Percentiles rank a stretch among this genome's conserved stretches.
Conservation (phyloP, 1,140 invertebrate genomes). For the Trichonephila clavata region DNA sequence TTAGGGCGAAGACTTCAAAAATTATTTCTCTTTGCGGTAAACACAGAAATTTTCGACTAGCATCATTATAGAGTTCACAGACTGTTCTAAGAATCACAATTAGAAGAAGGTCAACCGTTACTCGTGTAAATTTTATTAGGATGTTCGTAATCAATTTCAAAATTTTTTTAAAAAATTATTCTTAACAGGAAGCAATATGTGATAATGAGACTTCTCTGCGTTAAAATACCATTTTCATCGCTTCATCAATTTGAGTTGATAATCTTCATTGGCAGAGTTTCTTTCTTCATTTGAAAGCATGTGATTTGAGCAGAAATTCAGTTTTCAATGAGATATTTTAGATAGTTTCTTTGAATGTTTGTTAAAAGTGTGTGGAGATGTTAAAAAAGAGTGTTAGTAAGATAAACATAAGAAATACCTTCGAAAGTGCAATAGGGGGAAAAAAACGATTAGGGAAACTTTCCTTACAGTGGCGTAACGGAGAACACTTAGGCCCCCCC, state of each 20-base stretch:
- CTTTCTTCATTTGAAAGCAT: neutral
- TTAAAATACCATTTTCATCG: neutral
- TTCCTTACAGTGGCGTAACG: no score
- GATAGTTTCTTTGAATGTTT: no score
- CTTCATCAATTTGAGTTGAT: neutral
- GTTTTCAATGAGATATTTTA: no score
- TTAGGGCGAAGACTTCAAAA: conserved; percentile 1
- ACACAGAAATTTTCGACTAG: neutral
- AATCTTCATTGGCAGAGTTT: neutral
- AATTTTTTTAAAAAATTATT: neutral
- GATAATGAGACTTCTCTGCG: neutral
- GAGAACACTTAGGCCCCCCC: no score
- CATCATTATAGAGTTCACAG: neutral
- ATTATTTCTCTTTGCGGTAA: neutral
- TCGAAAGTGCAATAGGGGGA: no score
- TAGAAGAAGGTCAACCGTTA: neutral
- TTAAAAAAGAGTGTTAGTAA: no score
- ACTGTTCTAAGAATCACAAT: neutral
- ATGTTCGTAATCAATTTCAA: neutral
- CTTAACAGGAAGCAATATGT: neutral
- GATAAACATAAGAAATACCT: no score
- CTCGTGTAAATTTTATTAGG: neutral
- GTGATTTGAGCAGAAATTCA: no score
- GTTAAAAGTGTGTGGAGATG: no score
- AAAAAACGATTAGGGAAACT: no score